Evolutionary conservation across 2,888 invertebrate species (phyloP).

Genomic region (Diaprepes abbreviatus): DNA sequence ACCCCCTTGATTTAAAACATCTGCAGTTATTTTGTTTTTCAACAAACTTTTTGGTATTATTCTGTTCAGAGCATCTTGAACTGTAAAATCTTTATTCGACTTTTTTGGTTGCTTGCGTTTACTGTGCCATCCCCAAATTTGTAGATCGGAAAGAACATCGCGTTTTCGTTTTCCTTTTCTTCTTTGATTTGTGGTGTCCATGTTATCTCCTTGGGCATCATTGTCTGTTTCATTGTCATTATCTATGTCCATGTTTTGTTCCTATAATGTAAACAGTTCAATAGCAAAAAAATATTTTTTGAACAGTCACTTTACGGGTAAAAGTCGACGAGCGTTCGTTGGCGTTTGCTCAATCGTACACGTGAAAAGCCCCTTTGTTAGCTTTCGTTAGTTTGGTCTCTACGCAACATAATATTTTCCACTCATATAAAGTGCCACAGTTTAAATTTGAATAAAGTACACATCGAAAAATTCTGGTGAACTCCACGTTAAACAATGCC

Average conservation of each 20-base stretch:
- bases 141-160: constrained; percentile 79
- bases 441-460: too few species aligned
- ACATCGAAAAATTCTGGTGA: too few species aligned
- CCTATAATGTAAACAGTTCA: too few species aligned
- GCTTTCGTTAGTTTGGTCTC: too few species aligned
- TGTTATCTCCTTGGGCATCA: constrained; percentile 59
- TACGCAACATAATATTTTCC: too few species aligned
- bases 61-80: constrained; percentile 77
- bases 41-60: constrained; percentile 69
- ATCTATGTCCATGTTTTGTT: constrained; percentile 56
- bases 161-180: constrained; percentile 73
- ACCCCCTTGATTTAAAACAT: constrained; percentile 58
- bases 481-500: too few species aligned
- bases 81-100: constrained; percentile 73
- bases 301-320: too few species aligned
- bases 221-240: constrained; percentile 64
- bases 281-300: too few species aligned
- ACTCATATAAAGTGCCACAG: too few species aligned
- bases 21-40: constrained; percentile 65
- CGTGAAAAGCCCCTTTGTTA: too few species aligned
- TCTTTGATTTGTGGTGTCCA: constrained; percentile 58
- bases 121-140: constrained; percentile 85
- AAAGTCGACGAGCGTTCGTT: too few species aligned
- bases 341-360: too few species aligned
- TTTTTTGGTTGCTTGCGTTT: constrained; percentile 72